Conservation (phyloP, 2,888 invertebrate genomes). For the Metellina segmentata region DNA sequence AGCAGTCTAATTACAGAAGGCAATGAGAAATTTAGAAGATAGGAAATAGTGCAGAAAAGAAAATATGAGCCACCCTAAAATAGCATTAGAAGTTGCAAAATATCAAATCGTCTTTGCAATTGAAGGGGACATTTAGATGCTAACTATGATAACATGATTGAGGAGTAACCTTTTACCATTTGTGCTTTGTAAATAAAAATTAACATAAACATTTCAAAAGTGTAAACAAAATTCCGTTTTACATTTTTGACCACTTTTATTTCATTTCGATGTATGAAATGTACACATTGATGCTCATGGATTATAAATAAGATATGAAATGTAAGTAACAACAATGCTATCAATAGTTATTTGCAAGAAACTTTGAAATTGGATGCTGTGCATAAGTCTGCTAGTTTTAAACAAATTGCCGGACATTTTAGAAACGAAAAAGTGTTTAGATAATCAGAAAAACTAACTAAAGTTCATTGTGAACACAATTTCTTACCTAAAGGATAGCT, state of each 20-base stretch:
- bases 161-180: too few species aligned
- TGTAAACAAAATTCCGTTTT: too few species aligned
- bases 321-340: not conserved
- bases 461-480: not conserved
- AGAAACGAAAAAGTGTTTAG: too few species aligned
- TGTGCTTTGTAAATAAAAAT: too few species aligned
- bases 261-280: not conserved
- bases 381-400: not conserved
- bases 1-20: too few species aligned
- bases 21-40: too few species aligned
- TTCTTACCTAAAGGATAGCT: slow-evolving; percentile 87
- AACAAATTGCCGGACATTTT: slow-evolving; percentile 34
- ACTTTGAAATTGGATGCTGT: not conserved
- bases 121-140: too few species aligned
- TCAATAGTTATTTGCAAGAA: not conserved
- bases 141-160: too few species aligned
- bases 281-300: not conserved
- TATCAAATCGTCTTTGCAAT: too few species aligned
- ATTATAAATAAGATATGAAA: not conserved
- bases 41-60: too few species aligned
- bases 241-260: not conserved
- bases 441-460: not conserved
- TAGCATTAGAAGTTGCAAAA: too few species aligned
- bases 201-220: not conserved
- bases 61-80: too few species aligned